Percentiles rank a stretch among this genome's conserved stretches.
phyloP scores from a whole-genome alignment of 2,888 invertebrate genomes.

The Lasioglossum marginatum region DNA sequence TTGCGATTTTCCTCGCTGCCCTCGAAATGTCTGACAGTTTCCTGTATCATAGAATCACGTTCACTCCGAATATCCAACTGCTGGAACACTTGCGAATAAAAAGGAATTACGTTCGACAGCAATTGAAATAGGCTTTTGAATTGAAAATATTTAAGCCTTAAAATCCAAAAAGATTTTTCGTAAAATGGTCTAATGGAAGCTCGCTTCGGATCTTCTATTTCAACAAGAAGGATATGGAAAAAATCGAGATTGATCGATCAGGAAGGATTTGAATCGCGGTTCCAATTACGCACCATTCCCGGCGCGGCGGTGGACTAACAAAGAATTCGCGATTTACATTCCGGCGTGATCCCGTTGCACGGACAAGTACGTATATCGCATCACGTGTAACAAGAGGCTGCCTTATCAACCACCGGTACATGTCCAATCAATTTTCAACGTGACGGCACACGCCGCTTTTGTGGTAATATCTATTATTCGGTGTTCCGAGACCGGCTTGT shows the following conservation, averaged over 20 bases:
- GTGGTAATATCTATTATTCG: slow-evolving; percentile 82
- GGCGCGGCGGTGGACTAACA: background rate
- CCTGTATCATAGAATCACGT: background rate
- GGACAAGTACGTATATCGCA: slow-evolving; percentile 38
- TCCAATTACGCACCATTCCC: background rate
- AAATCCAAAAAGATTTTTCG: no score
- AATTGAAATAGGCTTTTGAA: background rate
- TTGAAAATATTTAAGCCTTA: no score
- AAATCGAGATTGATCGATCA: background rate
- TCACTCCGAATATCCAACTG: background rate
- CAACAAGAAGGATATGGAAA: background rate
- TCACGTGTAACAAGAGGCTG: slow-evolving; percentile 63
- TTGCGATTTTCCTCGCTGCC: slow-evolving; percentile 21
- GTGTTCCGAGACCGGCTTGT: slow-evolving; percentile 60
- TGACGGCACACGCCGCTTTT: slow-evolving; percentile 77
- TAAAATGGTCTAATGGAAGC: background rate
- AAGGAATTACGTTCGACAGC: background rate
- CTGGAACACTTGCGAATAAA: background rate
- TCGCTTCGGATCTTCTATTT: background rate
- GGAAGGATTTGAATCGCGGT: background rate
- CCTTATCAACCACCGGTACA: slow-evolving; percentile 74
- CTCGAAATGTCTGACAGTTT: background rate
- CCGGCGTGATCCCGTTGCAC: slow-evolving; percentile 24
- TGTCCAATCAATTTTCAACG: slow-evolving; percentile 79
- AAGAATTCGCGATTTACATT: slow-evolving; percentile 41